These are phyloP conservation scores for Zelleria hepariella DNA, from an alignment of 2,888 invertebrate species.

Conservation along the genomic window DNA sequence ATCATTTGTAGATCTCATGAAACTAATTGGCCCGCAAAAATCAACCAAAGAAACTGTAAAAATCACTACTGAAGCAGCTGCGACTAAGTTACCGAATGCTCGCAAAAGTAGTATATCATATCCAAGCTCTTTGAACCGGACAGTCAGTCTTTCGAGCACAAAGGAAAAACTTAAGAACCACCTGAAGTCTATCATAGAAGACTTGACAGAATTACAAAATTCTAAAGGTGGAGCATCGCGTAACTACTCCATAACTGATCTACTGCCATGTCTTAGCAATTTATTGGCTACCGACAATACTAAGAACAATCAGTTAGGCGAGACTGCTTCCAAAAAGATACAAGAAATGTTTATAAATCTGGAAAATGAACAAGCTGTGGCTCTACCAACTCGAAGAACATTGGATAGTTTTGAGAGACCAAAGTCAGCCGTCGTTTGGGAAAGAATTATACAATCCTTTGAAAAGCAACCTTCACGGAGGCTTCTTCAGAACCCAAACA, in stretches of 20 bases:
- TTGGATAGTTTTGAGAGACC: slow-evolving; percentile 22
- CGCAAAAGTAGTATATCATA: slow-evolving; percentile 5
- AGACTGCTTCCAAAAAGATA: slow-evolving; percentile 8
- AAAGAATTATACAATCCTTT: slow-evolving; percentile 21
- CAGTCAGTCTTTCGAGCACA: slow-evolving; percentile 13
- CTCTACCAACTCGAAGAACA: slow-evolving; percentile 26
- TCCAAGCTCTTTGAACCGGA: not conserved
- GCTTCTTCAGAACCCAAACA: slow-evolving; percentile 36
- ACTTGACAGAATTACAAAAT: slow-evolving; percentile 44
- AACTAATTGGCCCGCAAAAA: slow-evolving; percentile 25
- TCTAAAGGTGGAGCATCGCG: slow-evolving; percentile 25
- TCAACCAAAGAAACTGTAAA: not conserved
- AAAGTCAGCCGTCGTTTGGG: slow-evolving; percentile 34
- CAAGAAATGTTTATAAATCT: slow-evolving; percentile 24
- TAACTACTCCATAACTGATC: slow-evolving; percentile 35
- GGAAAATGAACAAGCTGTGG: not conserved
- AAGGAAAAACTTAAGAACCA: slow-evolving; percentile 50
- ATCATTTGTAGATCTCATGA: slow-evolving; percentile 45
- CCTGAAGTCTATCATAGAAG: slow-evolving; percentile 48
- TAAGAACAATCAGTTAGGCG: slow-evolving; percentile 11
- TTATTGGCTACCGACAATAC: slow-evolving; percentile 28
- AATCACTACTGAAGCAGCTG: slow-evolving; percentile 8
- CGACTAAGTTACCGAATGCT: slow-evolving; percentile 8
- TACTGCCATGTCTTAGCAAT: slow-evolving; percentile 51
- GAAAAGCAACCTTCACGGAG: not conserved